phyloP scores from a whole-genome alignment of 1,140 invertebrate species.

The Zaprionus kolodkinae region DNA sequence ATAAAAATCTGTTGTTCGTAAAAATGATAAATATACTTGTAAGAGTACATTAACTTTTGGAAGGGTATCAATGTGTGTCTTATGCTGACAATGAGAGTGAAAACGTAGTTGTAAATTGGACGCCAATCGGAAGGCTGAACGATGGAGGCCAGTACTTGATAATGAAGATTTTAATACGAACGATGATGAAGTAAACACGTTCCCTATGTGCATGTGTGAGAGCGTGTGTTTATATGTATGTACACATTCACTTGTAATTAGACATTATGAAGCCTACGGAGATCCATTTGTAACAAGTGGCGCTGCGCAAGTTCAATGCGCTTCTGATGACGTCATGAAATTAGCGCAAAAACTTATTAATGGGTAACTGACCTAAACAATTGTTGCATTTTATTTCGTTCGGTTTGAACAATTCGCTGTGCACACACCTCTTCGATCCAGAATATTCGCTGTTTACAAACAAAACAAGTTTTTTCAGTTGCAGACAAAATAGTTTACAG shows the following conservation, averaged over 20 bases:
- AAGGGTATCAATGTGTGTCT: constrained; percentile 18
- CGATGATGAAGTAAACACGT: not conserved
- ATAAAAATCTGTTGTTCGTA: not conserved
- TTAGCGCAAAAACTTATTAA: constrained; percentile 2
- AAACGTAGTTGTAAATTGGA: constrained; percentile 20
- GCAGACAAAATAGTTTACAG: not conserved
- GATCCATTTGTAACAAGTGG: constrained; percentile 1
- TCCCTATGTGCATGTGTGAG: not conserved
- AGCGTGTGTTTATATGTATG: not conserved
- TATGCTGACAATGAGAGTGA: constrained; percentile 32
- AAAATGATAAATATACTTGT: not conserved
- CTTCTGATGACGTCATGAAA: constrained; percentile 27
- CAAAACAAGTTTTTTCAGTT: constrained; percentile 25
- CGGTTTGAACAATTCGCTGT: constrained; percentile 2
- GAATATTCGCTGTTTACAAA: constrained; percentile 26
- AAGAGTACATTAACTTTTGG: not conserved
- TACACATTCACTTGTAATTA: not conserved
- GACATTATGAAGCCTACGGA: not conserved
- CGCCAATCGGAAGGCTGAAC: constrained; percentile 23
- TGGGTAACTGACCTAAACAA: constrained; percentile 25
- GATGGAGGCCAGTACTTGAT: constrained; percentile 31
- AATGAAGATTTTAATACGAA: constrained; percentile 14
- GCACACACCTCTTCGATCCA: not conserved
- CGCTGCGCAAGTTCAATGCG: constrained; percentile 57
- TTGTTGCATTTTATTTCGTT: not conserved